Base-by-base conservation (phyloP, 2,113 vertebrate genomes). In the Hippocampus abdominalis region DNA sequence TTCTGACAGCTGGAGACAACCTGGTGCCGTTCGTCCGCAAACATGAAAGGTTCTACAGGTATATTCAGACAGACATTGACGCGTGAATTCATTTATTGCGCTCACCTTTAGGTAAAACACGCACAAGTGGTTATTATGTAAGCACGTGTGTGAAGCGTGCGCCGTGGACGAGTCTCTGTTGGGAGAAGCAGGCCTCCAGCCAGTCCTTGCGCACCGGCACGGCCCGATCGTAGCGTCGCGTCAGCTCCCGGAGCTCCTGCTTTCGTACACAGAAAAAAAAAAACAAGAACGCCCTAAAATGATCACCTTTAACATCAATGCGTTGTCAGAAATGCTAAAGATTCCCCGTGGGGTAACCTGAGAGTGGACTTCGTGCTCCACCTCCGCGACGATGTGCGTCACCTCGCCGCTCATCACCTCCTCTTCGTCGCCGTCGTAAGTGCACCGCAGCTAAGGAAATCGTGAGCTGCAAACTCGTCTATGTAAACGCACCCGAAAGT, bases 371-470 rank as follows among this genome's bases (percentile, higher is more conserved):
- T 67, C 67, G 71, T 72, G 84, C 64, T 92, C 90, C 68, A 91
- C 79, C 64, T 90, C 88, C 1, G 89, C 91, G 1, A 93, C 90
- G 10, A 93, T 74, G 85, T 93, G 92, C 4, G 92, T 93, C 71
- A 93, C 88, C 16, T 86, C 79, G 4, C 78, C 39, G 69, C 87
- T 88, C 92, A 93, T 89, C 39, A 88, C 2, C 29, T 91, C 88
- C 61, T 91, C 91, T 49, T 92, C 91, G 10, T 92, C 90, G 8
- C 92, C 92, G 11, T 92, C 90, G 88, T 92, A 93, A 3, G 92
- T 93, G 70, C 61, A 36, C 25, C 8, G 66, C 18, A 59, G 83
- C 78, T 91, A 93, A 92, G 91, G 90, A 81, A 20, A 5, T 36
- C 16, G 1, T 69, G 11, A 48, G 36, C 8, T 4, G 32, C 32